Conservation (phyloP, 2,113 vertebrate genomes). For the Isurus oxyrinchus region DNA sequence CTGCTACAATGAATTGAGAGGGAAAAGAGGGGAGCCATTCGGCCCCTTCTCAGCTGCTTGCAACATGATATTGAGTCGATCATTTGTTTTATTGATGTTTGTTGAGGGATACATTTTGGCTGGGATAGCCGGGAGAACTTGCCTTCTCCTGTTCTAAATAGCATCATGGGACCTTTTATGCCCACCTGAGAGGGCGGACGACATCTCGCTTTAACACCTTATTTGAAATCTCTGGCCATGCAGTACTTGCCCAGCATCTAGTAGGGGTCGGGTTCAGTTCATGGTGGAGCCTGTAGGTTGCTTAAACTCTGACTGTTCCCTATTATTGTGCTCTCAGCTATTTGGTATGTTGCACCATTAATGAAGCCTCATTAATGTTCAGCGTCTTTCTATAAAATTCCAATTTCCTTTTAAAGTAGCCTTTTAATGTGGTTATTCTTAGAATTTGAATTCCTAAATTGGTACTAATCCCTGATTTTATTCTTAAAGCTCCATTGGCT, state of each 20-base stretch:
- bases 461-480: not conserved
- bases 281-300: not conserved
- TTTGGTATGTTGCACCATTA: not conserved
- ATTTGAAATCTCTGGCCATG: not conserved
- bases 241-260: not conserved
- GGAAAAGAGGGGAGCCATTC: too few relatives aligned
- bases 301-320: not conserved
- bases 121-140: not conserved
- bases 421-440: not conserved
- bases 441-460: not conserved
- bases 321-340: not conserved
- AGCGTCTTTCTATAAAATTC: not conserved
- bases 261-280: not conserved
- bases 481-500: not conserved
- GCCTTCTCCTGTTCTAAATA: not conserved
- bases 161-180: not conserved
- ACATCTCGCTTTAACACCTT: not conserved
- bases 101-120: not conserved
- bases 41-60: too few relatives aligned
- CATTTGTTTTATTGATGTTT: not conserved
- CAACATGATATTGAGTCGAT: not conserved
- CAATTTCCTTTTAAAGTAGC: not conserved
- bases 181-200: not conserved
- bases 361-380: slow-evolving; percentile 18
- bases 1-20: too few relatives aligned